Conservation (phyloP, 2,113 vertebrate genomes). For the Martes martes region DNA sequence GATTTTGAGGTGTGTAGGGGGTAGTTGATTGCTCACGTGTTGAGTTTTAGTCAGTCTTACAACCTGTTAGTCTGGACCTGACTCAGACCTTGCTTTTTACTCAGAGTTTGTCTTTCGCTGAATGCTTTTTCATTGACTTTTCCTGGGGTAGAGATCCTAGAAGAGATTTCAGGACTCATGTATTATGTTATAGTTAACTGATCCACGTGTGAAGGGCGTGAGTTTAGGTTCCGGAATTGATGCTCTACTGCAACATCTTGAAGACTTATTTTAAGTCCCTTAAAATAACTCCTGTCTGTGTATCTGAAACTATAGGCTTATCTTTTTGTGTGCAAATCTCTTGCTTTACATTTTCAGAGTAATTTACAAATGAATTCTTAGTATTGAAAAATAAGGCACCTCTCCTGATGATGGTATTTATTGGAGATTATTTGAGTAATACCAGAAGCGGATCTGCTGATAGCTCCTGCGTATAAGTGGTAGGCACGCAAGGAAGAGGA, state of each 20-base stretch:
- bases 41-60: not conserved
- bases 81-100: slow-evolving; percentile 16
- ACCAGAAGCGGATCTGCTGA: not conserved
- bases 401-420: not conserved
- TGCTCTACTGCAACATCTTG: not conserved
- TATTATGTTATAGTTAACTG: slow-evolving; percentile 27
- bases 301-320: slow-evolving; percentile 24
- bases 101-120: not conserved
- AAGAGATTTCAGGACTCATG: not conserved
- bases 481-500: not conserved
- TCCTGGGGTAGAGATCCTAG: not conserved
- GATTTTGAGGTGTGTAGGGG: not conserved
- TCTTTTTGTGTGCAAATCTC: slow-evolving; percentile 18
- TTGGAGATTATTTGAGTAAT: not conserved
- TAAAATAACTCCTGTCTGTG: not conserved
- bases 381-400: not conserved
- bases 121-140: not conserved
- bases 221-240: slow-evolving; percentile 14
- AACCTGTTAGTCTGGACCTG: not conserved
- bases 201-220: not conserved
- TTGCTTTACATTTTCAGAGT: not conserved
- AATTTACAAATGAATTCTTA: slow-evolving; percentile 49
- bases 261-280: not conserved
- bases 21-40: not conserved
- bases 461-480: not conserved